A percentile compares a stretch with the other conserved stretches of the same genome.
Conservation (phyloP, 2,113 vertebrate genomes). For the Maccullochella peelii region DNA sequence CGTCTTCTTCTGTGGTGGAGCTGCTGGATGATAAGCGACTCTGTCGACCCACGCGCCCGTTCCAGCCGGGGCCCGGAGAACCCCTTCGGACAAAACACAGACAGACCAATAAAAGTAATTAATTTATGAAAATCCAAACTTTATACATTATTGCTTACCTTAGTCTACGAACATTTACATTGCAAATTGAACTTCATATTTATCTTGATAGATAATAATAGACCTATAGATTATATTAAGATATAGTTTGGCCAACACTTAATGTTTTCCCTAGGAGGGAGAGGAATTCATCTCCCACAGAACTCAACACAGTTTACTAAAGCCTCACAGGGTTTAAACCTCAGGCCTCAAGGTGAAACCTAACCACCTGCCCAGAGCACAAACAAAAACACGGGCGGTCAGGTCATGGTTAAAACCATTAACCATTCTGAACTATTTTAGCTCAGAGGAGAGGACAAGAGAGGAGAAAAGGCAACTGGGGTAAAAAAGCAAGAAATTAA, state of each 20-base stretch:
- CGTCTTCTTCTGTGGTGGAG: slow-evolving; percentile 90
- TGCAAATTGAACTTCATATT: background rate
- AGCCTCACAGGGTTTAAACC: slow-evolving; percentile 32
- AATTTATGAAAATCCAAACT: background rate
- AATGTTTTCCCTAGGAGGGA: background rate
- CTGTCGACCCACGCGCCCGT: slow-evolving; percentile 85
- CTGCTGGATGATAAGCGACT: slow-evolving; percentile 81
- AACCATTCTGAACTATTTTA: slow-evolving; percentile 40
- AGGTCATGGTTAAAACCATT: slow-evolving; percentile 57
- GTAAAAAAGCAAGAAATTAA: background rate
- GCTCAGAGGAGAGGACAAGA: slow-evolving; percentile 16
- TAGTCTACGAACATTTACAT: background rate
- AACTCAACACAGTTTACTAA: slow-evolving; percentile 18
- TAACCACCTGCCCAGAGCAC: slow-evolving; percentile 49
- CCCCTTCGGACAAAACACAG: slow-evolving; percentile 77
- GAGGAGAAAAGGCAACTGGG: background rate
- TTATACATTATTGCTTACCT: too few species aligned
- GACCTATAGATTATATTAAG: background rate
- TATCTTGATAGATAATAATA: background rate
- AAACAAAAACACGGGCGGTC: slow-evolving; percentile 61
- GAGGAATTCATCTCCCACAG: background rate
- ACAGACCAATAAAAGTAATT: background rate
- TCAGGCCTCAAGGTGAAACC: slow-evolving; percentile 70
- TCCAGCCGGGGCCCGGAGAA: slow-evolving; percentile 87
- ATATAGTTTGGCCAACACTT: too few species aligned